Evolutionary conservation across 2,797 vertebrate species (phyloP).

Genomic region (Megaceryle alcyon): DNA sequence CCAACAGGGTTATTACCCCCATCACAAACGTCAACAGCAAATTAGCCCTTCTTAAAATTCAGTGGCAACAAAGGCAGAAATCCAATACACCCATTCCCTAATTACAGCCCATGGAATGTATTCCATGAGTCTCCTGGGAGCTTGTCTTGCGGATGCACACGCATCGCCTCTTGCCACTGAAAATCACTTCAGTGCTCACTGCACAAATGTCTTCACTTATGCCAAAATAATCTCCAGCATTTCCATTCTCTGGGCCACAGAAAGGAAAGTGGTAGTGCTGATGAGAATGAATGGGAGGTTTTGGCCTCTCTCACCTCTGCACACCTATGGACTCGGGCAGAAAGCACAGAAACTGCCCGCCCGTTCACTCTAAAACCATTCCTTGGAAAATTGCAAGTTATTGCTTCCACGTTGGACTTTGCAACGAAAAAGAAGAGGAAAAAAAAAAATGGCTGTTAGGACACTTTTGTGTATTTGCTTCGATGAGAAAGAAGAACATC

Average conservation of each 20-base stretch:
- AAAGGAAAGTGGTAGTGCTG: background rate
- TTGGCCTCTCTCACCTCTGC: background rate
- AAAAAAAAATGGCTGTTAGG: background rate
- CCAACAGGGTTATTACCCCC: constrained; percentile 30
- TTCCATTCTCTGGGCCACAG: background rate
- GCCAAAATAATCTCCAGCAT: background rate
- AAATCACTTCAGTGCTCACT: background rate
- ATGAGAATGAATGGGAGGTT: background rate
- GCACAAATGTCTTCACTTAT: background rate
- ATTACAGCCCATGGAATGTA: background rate
- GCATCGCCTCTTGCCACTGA: background rate
- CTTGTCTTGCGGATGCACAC: background rate
- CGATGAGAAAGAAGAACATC: background rate
- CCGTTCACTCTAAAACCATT: background rate
- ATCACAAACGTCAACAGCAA: constrained; percentile 47
- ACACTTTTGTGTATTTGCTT: background rate
- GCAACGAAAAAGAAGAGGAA: background rate
- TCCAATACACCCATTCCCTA: constrained; percentile 21
- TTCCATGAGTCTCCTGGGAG: background rate
- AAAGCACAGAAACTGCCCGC: background rate
- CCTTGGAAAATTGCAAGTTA: background rate
- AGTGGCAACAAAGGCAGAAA: constrained; percentile 26
- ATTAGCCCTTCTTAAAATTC: constrained; percentile 62
- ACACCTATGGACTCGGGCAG: background rate
- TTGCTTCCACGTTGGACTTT: background rate